A percentile compares a stretch with the other conserved stretches of the same genome.
Evolutionary conservation across 2,797 vertebrate species (phyloP).

Genomic region (Phalanger gymnotis): DNA sequence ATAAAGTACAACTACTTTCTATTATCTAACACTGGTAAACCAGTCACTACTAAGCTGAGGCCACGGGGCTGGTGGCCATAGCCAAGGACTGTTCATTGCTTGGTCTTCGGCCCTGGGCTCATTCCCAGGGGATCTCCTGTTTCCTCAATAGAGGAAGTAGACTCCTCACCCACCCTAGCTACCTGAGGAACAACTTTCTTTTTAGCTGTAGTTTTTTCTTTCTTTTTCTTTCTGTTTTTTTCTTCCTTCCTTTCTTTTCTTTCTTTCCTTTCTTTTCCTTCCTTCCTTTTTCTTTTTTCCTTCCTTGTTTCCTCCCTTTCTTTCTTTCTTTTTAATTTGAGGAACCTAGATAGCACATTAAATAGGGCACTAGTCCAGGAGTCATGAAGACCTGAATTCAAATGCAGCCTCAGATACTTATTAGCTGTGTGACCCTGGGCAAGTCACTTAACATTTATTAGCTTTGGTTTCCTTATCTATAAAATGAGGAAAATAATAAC

Average conservation of each 20-base stretch:
- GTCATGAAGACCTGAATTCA: neutral
- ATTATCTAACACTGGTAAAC: neutral
- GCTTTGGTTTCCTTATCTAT: neutral
- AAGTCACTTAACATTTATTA: neutral
- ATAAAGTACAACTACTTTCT: neutral
- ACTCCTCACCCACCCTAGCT: neutral
- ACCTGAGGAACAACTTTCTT: neutral
- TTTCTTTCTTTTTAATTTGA: neutral
- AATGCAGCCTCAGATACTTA: neutral
- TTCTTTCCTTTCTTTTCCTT: too few relatives aligned
- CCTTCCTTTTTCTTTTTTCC: neutral
- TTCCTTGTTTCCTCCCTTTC: neutral
- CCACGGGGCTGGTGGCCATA: neutral
- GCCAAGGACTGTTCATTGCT: too few relatives aligned
- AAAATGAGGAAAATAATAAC: neutral
- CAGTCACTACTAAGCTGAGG: too few relatives aligned
- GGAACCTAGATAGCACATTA: neutral
- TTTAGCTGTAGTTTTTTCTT: neutral
- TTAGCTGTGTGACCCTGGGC: neutral
- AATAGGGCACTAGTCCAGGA: neutral
- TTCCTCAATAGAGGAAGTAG: neutral
- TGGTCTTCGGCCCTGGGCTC: neutral
- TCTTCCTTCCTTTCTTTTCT: too few relatives aligned
- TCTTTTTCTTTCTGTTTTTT: too few relatives aligned
- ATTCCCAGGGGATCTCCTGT: neutral